Evolutionary conservation across 1,140 invertebrate species (phyloP).

Genomic region (Drosophila sechellia): DNA sequence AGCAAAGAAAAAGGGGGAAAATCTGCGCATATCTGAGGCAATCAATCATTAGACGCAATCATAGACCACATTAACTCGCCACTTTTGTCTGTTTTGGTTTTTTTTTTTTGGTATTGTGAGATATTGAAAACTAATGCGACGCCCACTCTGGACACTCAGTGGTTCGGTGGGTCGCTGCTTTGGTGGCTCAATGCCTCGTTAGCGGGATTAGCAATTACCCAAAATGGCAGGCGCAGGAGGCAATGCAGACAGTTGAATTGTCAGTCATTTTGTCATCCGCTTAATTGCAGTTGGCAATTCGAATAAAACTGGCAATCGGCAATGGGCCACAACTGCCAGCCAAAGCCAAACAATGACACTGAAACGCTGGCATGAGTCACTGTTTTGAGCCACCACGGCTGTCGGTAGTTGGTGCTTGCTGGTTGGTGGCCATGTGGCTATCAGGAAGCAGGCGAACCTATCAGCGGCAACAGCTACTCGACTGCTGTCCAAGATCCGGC

Average conservation of each 20-base stretch:
- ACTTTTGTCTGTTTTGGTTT: constrained; percentile 32
- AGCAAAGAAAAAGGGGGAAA: constrained; percentile 10
- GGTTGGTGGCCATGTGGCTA: constrained; percentile 2
- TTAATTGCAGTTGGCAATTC: constrained; percentile 79
- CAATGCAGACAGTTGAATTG: constrained; percentile 55
- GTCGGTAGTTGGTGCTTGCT: constrained; percentile 8
- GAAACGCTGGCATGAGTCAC: constrained; percentile 64
- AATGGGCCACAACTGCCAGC: constrained; percentile 58
- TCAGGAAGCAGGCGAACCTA: constrained; percentile 66
- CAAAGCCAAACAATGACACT: constrained; percentile 75
- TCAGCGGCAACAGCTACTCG: constrained; percentile 45
- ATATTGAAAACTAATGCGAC: constrained; percentile 80
- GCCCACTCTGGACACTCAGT: constrained; percentile 70
- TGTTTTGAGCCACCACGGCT: constrained; percentile 42
- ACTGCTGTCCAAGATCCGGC: constrained; percentile 31
- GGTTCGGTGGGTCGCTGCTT: not conserved
- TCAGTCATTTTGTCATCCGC: constrained; percentile 81
- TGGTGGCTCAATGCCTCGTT: constrained; percentile 65
- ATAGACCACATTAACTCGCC: constrained; percentile 76
- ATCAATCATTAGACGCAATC: constrained; percentile 82
- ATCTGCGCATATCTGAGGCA: constrained; percentile 71
- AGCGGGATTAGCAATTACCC: constrained; percentile 82
- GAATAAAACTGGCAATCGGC: constrained; percentile 43
- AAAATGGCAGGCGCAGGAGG: constrained; percentile 51
- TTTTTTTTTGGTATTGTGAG: constrained; percentile 22